Percentiles rank a stretch among this genome's conserved stretches.
These are phyloP conservation scores for Hipparchia semele DNA, from an alignment of 2,888 invertebrate species.

Conservation along the genomic window DNA sequence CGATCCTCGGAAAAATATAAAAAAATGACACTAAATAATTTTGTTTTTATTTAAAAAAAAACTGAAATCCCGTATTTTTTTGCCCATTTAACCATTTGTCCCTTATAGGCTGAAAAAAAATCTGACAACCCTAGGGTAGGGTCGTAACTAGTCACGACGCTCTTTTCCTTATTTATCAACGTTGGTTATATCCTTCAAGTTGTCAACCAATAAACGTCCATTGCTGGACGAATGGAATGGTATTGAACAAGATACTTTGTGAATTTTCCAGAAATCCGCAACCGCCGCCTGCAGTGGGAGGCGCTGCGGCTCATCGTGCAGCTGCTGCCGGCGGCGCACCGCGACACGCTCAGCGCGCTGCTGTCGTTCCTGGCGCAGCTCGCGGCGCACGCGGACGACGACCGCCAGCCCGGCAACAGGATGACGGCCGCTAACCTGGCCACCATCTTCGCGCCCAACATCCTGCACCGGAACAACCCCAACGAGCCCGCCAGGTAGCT, in stretches of 20 bases:
- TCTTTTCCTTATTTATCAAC: too few species aligned
- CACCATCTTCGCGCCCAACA: slow-evolving; percentile 96
- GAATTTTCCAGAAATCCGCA: slow-evolving; percentile 87
- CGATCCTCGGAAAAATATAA: too few species aligned
- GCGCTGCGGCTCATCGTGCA: slow-evolving; percentile 93
- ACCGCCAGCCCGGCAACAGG: slow-evolving; percentile 90
- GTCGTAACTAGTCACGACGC: too few species aligned
- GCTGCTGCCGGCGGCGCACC: slow-evolving; percentile 92
- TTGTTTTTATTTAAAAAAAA: too few species aligned
- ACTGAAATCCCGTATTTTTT: too few species aligned
- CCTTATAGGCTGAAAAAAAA: too few species aligned
- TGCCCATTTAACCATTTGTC: too few species aligned
- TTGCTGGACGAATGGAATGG: too few species aligned
- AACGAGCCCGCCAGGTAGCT: slow-evolving; percentile 67
- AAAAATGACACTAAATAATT: too few species aligned
- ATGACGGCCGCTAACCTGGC: slow-evolving; percentile 97
- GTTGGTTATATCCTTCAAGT: too few species aligned
- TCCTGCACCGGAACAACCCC: slow-evolving; percentile 90
- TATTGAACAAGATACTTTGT: neutral
- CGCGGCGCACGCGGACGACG: slow-evolving; percentile 88
- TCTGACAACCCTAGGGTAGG: too few species aligned
- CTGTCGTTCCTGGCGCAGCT: slow-evolving; percentile 92
- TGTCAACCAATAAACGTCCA: too few species aligned
- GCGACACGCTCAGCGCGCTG: slow-evolving; percentile 94
- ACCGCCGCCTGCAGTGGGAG: slow-evolving; percentile 91